Conservation (phyloP, 2,888 invertebrate genomes). For the Crioceris asparagi region DNA sequence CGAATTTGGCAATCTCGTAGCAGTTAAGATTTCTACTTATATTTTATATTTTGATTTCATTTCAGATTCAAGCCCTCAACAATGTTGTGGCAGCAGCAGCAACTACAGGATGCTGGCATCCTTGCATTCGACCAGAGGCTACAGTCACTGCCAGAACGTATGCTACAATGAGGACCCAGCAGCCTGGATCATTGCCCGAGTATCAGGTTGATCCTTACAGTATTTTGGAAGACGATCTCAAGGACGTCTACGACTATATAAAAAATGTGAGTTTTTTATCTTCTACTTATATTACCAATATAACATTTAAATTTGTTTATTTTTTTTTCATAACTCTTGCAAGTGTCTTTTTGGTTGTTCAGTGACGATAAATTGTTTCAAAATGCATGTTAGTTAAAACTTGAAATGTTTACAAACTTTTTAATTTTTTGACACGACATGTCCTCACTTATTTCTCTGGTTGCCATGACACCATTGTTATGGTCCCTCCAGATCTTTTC, state of each 20-base stretch:
- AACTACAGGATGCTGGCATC: slow-evolving; percentile 30
- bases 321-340: too few species aligned
- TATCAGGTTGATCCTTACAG: slow-evolving; percentile 79
- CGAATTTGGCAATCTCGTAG: slow-evolving; percentile 1
- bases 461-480: too few species aligned
- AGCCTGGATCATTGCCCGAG: slow-evolving; percentile 71
- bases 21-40: neutral
- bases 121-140: slow-evolving; percentile 35
- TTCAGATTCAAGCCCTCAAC: slow-evolving; percentile 16
- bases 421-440: too few species aligned
- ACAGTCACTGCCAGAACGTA: slow-evolving; percentile 42
- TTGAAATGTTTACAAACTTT: too few species aligned
- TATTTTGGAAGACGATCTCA: slow-evolving; percentile 76
- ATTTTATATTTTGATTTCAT: slow-evolving; percentile 7
- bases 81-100: slow-evolving; percentile 15
- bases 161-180: slow-evolving; percentile 66
- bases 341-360: too few species aligned
- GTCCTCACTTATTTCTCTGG: too few species aligned
- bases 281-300: too few species aligned
- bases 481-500: too few species aligned
- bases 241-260: slow-evolving; percentile 76
- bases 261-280: slow-evolving; percentile 74
- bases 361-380: too few species aligned
- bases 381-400: too few species aligned
- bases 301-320: too few species aligned